A percentile compares a stretch with the other conserved stretches of the same genome.
Evolutionary conservation across 2,113 vertebrate species (phyloP).

Genomic region (Psophia crepitans): DNA sequence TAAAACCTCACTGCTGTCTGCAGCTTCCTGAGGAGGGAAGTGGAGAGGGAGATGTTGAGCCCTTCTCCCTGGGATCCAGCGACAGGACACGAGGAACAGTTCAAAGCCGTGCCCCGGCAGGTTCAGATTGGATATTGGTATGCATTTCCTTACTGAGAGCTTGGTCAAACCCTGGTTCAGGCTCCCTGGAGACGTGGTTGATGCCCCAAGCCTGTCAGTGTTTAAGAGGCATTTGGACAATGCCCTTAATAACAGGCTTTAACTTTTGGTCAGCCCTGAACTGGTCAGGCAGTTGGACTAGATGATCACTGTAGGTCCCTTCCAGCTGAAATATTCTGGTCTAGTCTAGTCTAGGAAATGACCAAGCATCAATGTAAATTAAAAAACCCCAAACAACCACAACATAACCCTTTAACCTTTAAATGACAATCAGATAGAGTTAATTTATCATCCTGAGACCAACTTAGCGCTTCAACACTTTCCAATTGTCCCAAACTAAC

Average conservation of each 20-base stretch:
- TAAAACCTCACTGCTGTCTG: no score
- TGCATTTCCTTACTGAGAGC: not conserved
- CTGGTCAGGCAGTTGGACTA: not conserved
- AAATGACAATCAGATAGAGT: not conserved
- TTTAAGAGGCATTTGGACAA: not conserved
- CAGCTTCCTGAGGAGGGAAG: no score
- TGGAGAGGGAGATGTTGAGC: no score
- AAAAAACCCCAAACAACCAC: not conserved
- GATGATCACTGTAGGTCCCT: not conserved
- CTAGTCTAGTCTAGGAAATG: not conserved
- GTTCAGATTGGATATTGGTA: not conserved
- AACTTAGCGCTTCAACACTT: not conserved
- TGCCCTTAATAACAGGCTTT: not conserved
- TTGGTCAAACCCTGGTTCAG: not conserved
- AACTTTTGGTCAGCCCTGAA: not conserved
- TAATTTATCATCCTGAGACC: not conserved
- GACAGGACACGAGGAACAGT: not conserved
- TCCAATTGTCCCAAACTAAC: not conserved
- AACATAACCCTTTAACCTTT: not conserved
- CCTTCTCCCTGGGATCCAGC: no score
- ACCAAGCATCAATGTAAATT: not conserved
- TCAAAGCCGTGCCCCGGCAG: not conserved
- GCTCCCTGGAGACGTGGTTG: not conserved
- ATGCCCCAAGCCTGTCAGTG: not conserved
- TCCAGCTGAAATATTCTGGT: not conserved